phyloP scores from a whole-genome alignment of 2,797 vertebrate species.

The Melanotaenia trifasciata region DNA sequence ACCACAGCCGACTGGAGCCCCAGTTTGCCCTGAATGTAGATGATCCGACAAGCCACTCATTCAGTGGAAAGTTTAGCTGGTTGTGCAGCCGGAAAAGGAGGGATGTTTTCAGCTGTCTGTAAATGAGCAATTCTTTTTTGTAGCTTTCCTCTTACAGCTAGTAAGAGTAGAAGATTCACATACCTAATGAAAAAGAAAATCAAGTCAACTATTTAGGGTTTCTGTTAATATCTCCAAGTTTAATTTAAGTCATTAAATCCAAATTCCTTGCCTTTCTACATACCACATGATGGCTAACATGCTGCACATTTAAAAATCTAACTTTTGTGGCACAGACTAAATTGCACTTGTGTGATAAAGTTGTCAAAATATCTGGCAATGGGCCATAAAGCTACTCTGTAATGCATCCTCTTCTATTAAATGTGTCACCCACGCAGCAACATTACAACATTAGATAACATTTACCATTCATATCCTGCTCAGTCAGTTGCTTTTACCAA shows the following conservation, averaged over 20 bases:
- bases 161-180: slow-evolving; percentile 72
- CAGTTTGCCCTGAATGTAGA: slow-evolving; percentile 89
- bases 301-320: slow-evolving; percentile 23
- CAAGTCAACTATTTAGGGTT: slow-evolving; percentile 19
- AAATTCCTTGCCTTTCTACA: not conserved
- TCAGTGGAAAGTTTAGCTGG: slow-evolving; percentile 81
- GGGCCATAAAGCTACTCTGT: slow-evolving; percentile 63
- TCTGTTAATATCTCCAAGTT: slow-evolving; percentile 16
- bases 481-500: slow-evolving; percentile 64
- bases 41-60: slow-evolving; percentile 92
- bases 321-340: slow-evolving; percentile 41
- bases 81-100: slow-evolving; percentile 82
- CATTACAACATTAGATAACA: slow-evolving; percentile 67
- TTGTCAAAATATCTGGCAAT: slow-evolving; percentile 58
- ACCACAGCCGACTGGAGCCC: slow-evolving; percentile 88
- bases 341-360: slow-evolving; percentile 45
- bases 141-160: slow-evolving; percentile 40
- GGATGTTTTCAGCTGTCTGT: slow-evolving; percentile 31
- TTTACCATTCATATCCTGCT: slow-evolving; percentile 71
- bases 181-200: slow-evolving; percentile 76
- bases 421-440: slow-evolving; percentile 64
- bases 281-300: not conserved
- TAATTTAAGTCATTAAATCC: slow-evolving; percentile 21
- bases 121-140: slow-evolving; percentile 24
- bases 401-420: slow-evolving; percentile 66